Conservation (phyloP, 2,113 vertebrate genomes). For the Charadrius vociferus region DNA sequence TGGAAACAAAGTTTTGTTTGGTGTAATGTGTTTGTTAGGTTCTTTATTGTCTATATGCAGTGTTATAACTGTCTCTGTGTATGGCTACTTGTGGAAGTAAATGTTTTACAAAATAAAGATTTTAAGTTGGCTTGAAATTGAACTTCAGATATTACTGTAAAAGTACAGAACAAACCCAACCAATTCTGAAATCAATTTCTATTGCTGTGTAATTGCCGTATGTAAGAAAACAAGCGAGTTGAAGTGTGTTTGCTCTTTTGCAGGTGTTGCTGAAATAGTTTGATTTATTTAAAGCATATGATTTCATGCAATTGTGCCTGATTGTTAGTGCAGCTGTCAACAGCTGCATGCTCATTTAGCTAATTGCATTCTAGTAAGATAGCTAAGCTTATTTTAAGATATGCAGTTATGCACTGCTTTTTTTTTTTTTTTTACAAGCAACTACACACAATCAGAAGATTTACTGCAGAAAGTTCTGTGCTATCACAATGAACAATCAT, state of each 20-base stretch:
- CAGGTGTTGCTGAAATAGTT: conserved; percentile 53
- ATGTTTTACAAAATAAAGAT: background rate
- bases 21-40: background rate
- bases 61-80: background rate
- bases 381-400: conserved; percentile 64
- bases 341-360: conserved; percentile 63
- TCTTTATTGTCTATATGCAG: background rate
- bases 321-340: conserved; percentile 57
- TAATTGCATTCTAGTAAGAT: conserved; percentile 45
- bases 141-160: background rate
- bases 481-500: background rate
- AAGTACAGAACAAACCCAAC: background rate
- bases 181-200: conserved; percentile 27
- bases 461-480: background rate
- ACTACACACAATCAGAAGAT: background rate
- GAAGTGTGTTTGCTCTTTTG: conserved; percentile 34
- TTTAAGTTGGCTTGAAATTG: background rate
- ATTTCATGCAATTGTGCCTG: conserved; percentile 55
- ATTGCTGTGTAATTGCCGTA: conserved; percentile 58
- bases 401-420: background rate
- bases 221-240: conserved; percentile 21
- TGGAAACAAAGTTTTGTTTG: background rate
- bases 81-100: background rate
- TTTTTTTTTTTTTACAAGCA: background rate
- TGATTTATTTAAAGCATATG: conserved; percentile 19